Percentiles rank a stretch among this genome's conserved stretches.
Evolutionary conservation across 2,113 vertebrate species (phyloP).

Genomic region (Sialia sialis): DNA sequence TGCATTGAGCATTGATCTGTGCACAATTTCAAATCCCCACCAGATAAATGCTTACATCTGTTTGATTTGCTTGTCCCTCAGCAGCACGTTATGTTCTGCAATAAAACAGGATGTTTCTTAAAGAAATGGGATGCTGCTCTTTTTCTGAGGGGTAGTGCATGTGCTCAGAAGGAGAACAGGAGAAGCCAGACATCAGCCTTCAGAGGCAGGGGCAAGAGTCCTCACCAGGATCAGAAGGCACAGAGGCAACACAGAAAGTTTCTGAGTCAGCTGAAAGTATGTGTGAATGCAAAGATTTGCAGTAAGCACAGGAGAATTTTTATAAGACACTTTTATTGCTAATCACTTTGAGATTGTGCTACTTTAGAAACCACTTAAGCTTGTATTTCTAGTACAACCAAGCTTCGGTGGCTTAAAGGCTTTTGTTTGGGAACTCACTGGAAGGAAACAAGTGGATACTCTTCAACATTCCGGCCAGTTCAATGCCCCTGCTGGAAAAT

Average conservation of each 20-base stretch:
- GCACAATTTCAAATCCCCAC: background rate
- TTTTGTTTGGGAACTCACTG: background rate
- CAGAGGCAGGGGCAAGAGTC: rapidly evolving
- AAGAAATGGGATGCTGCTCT: background rate
- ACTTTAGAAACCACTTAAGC: background rate
- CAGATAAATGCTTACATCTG: background rate
- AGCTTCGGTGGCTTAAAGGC: background rate
- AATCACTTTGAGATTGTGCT: background rate
- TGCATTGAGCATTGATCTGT: background rate
- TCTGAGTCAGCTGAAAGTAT: background rate
- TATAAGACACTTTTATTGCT: background rate
- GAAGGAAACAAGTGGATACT: background rate
- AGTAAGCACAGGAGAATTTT: background rate
- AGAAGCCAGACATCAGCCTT: background rate
- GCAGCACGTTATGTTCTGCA: rapidly evolving
- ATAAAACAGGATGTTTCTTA: background rate
- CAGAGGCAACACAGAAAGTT: background rate
- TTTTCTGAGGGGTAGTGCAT: background rate
- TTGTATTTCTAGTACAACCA: background rate
- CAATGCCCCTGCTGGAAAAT: background rate
- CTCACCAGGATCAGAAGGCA: background rate
- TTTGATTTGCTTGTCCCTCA: background rate
- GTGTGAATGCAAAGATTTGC: background rate
- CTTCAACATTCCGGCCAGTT: background rate
- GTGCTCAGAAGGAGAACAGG: background rate